These are phyloP conservation scores for Triplophysa yarkandensis DNA, from an alignment of 2,797 vertebrate species.

Conservation along the genomic window DNA sequence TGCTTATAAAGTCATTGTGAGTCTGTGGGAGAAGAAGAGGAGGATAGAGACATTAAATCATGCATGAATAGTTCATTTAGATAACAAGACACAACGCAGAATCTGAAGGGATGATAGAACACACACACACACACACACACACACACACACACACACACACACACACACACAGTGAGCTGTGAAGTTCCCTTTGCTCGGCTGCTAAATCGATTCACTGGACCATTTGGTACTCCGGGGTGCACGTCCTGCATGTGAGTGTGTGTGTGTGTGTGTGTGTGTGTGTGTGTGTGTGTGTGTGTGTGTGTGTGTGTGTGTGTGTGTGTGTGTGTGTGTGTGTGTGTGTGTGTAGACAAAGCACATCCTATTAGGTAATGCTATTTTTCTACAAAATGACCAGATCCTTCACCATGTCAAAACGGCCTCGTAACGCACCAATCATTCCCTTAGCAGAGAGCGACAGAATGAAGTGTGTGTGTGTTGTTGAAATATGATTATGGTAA, in stretches of 20 bases:
- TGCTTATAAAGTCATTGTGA: not conserved
- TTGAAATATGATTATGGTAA: slow-evolving; percentile 39
- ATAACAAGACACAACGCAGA: not conserved
- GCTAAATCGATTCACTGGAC: slow-evolving; percentile 1
- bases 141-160: slow-evolving; percentile 7
- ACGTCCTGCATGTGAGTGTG: slow-evolving; percentile 10
- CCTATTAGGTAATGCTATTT: slow-evolving; percentile 7
- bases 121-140: not conserved
- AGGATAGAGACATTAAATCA: not conserved
- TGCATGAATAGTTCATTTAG: slow-evolving; percentile 4
- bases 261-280: slow-evolving; percentile 11
- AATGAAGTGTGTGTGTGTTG: slow-evolving; percentile 31
- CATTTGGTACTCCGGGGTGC: not conserved
- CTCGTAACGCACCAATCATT: slow-evolving; percentile 33
- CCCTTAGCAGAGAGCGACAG: not conserved
- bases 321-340: not conserved
- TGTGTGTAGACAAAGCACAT: not conserved
- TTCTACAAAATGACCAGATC: slow-evolving; percentile 19
- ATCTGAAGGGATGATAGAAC: not conserved
- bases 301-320: slow-evolving; percentile 28
- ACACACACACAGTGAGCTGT: slow-evolving; percentile 6
- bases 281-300: not conserved
- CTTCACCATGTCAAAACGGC: slow-evolving; percentile 31
- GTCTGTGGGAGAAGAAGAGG: not conserved
- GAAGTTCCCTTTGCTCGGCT: not conserved